These are phyloP conservation scores for Elmis aenea DNA, from an alignment of 2,888 invertebrate genomes.

Conservation along the genomic window DNA sequence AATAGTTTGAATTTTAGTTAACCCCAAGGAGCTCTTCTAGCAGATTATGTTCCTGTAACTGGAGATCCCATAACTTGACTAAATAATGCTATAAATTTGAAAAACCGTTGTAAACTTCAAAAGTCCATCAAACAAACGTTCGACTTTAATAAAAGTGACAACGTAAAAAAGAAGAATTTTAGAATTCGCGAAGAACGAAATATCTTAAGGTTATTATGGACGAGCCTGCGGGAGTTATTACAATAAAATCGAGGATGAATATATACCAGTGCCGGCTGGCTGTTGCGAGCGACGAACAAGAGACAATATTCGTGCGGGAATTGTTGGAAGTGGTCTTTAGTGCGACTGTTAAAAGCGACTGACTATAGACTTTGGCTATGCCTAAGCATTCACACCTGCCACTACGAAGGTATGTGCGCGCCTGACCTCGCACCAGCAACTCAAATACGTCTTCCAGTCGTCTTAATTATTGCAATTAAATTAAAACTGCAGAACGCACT, in stretches of 20 bases:
- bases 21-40: constrained; percentile 6
- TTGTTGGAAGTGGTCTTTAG: too few species aligned
- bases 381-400: constrained; percentile 26
- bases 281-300: too few species aligned
- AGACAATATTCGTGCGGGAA: too few species aligned
- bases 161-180: too few species aligned
- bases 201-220: too few species aligned
- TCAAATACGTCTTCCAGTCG: constrained; percentile 27
- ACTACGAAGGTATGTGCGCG: constrained; percentile 26
- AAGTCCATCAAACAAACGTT: constrained; percentile 7
- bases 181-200: too few species aligned
- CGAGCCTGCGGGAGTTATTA: too few species aligned
- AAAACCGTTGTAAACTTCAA: constrained; percentile 4
- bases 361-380: constrained; percentile 19
- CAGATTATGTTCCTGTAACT: constrained; percentile 7
- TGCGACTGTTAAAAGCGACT: constrained; percentile 7
- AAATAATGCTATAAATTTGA: constrained; percentile 10
- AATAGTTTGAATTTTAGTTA: too few species aligned
- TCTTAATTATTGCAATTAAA: constrained; percentile 32
- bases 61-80: constrained; percentile 10
- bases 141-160: constrained; percentile 3
- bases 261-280: too few species aligned
- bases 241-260: too few species aligned
- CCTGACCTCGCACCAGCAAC: constrained; percentile 25
- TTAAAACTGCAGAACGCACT: constrained; percentile 12